Evolutionary conservation across 2,113 vertebrate genomes (phyloP), one percentile per base, ranked within the genome.

Genomic region (Sander lucioperca): DNA sequence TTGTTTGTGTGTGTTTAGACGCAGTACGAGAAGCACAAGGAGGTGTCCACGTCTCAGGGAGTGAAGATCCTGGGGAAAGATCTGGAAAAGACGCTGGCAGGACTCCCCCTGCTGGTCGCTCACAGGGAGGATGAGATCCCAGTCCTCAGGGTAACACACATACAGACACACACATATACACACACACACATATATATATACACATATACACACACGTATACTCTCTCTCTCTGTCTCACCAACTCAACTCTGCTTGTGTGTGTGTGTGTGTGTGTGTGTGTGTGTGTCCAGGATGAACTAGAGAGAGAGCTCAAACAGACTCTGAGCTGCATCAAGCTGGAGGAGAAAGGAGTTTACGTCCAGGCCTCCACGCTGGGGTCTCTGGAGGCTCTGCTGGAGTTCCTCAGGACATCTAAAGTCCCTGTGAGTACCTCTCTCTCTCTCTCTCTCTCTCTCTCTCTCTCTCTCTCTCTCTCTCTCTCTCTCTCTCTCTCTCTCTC

Each of bases 41-140:
- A 99, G 85, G 97, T 99, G 1, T 92, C 92, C 21, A 97, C 97
- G 62, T 95, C 98, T 78, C 98, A 99, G 89, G 98, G 98, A 0
- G 98, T 99, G 54, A 99, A 99, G 95, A 98, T 99, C 87, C 96
- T 99, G 79, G 98, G 98, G 2, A 99, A 99, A 79, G 98, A 99
- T 84, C 90, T 99, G 92, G 98, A 99, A 88, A 99, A 99, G 92
- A 93, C 98, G 0, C 51, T 99, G 84, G 98, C 98, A 2, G 98
- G 98, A 25, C 96, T 99, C 82, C 98, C 98, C 0, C 88, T 99
- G 79, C 95, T 99, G 2, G 98, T 99, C 81, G 98, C 98, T 23
- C 89, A 97, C 53, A 97, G 95, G 83, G 98, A 99, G 0, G 98
- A 99, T 83, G 98, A 99, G 95, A 53, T 99, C 70, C 96, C 98